Base-by-base conservation (phyloP, 2,888 invertebrate genomes). In the Toxonevra muliebris region DNA sequence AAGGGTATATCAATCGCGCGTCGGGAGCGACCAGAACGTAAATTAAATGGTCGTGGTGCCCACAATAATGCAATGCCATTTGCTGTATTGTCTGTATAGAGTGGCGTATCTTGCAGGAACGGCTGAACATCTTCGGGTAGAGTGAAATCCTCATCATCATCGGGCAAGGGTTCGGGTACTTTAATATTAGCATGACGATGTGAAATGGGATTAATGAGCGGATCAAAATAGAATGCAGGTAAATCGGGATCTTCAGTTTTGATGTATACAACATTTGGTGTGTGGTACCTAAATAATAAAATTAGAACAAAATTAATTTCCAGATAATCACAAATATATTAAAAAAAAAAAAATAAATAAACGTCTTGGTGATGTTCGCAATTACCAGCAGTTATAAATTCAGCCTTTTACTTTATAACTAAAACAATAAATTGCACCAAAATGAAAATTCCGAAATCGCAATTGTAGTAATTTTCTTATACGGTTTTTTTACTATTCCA, bases 221-320 rank as follows among this genome's bases (percentile, higher is more conserved):
- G 99, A 87, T 99, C 99, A 86, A 98, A 99, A 86, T 99, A 99
- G 86, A 99, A 99, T 0, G 99, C 99, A 45, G 99, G 99, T 66
- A 99, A 87, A 87, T 99, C 99, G 9, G 99, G 98, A 89, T 99
- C 99, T 87, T 99, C 99, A 0, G 99, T 99, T 88, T 99, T 99
- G 79, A 99, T 99, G 85, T 95, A 99, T 0, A 99, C 98, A 8
- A 99, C 98, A 85, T 98, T 98, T 30, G 99, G 98, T 9, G 96
- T 93, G 85, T 99, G 99, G 85, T 99, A 99, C 97, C 97, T 97
- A 77, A 11, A 13, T 4, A n/a, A 11, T 15, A 48, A 10, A 15
- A n/a, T 48, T 15, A 7, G 45, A 11, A 45, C 13, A 45, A n/a
- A 48, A 4, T 54, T 1, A n/a, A 19, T 54, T 19, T 54, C 54